Evolutionary conservation across 2,797 vertebrate species (phyloP), one percentile per base, ranked within the genome.

Genomic region (Babyrousa celebensis): DNA sequence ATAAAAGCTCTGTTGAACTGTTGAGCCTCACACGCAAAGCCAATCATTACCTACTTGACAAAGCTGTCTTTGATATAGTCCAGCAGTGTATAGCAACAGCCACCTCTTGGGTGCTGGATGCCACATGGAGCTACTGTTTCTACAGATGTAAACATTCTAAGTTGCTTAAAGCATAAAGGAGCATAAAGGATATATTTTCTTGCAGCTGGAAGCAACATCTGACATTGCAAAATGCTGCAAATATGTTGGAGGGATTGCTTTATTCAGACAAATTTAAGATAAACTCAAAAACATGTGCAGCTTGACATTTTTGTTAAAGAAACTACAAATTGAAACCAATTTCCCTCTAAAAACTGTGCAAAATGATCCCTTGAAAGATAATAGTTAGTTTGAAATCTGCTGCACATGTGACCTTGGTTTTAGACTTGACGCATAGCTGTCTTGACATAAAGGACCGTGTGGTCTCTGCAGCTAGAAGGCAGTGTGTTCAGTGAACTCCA

Each of bases 121-220:
- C 93, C 96, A 93, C 83, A 77, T 96, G 87, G 62, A 97, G 91
- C 67, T 85, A 63, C 96, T 93, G 72, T 84, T 85, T 60, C 94
- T 91, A 94, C 97, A 97, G 65, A 97, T 98, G 93, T 56, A 96
- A 98, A 96, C 14, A 97, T 94, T 98, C 90, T 27, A 82, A 91
- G 97, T 87, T 77, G 96, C 96, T 97, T 62, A 96, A 85, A 71
- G 83, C 94, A 98, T 94, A 96, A 85, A 97, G 86, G 62, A 96
- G 75, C 15, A 97, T 79, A 94, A 98, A 98, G 93, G 94, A 97
- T 75, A 92, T 68, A 97, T 98, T 98, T 96, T 98, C 65, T 58
- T 98, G 82, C 98, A 98, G 98, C 98, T 98, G 97, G 98, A 97
- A 98, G 96, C 96, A 98, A 92, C 98, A 98, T 98, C 98, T 98